Percentiles rank a stretch among this genome's conserved stretches.
phyloP scores from a whole-genome alignment of 1,140 invertebrate species.

The Ceratina calcarata region DNA sequence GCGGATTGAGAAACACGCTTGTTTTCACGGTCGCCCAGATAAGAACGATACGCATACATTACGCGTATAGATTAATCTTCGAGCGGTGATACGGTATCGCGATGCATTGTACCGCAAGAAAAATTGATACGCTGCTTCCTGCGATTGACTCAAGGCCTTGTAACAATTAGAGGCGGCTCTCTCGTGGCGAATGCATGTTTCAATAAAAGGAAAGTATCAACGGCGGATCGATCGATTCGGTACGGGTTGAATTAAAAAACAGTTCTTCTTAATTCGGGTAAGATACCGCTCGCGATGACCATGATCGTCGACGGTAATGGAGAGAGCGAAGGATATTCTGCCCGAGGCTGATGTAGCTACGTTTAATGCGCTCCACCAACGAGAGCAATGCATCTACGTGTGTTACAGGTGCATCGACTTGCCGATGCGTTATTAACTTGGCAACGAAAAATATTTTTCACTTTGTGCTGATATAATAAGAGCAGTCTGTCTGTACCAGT shows the following conservation, averaged over 20 bases:
- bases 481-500: not conserved
- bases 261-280: constrained; percentile 35
- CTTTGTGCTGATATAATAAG: constrained; percentile 13
- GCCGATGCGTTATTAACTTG: constrained; percentile 31
- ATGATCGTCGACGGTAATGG: constrained; percentile 31
- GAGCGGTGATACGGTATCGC: not conserved
- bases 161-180: not conserved
- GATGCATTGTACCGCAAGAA: not conserved
- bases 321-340: not conserved
- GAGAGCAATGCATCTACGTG: constrained; percentile 2
- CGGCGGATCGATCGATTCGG: not conserved
- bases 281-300: constrained; percentile 48
- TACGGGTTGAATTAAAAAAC: not conserved
- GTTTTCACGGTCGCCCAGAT: constrained; percentile 55
- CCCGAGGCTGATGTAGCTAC: constrained; percentile 49
- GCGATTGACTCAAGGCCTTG: not conserved
- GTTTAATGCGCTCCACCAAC: constrained; percentile 43
- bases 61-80: constrained; percentile 19
- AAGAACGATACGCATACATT: constrained; percentile 5
- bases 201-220: not conserved
- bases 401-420: constrained; percentile 36
- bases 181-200: not conserved
- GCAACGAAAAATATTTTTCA: constrained; percentile 28
- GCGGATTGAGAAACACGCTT: not conserved
- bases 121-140: not conserved